Conservation (phyloP, 2,797 vertebrate genomes). For the Pipistrellus pygmaeus region DNA sequence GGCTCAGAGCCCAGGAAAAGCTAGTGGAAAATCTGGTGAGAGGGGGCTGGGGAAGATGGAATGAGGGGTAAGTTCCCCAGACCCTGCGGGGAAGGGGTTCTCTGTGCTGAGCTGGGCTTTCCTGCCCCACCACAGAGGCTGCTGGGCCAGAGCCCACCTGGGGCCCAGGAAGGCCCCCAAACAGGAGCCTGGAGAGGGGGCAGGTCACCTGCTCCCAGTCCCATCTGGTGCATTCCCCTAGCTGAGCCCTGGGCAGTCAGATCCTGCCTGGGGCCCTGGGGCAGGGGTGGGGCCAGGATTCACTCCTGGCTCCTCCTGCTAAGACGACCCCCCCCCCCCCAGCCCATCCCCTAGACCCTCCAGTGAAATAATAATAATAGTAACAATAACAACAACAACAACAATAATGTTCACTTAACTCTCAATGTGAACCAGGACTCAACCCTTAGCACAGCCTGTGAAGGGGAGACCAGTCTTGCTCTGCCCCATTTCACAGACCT, state of each 20-base stretch:
- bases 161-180: slow-evolving; percentile 58
- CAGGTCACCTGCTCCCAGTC: background rate
- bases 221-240: slow-evolving; percentile 47
- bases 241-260: background rate
- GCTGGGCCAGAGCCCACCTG: background rate
- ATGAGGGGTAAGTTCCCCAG: background rate
- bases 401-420: background rate
- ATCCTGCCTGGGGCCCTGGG: background rate
- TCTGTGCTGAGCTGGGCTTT: background rate
- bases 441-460: background rate
- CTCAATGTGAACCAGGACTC: background rate
- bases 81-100: background rate
- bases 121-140: background rate
- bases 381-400: background rate
- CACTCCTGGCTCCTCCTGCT: background rate
- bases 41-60: background rate
- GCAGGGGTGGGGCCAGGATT: background rate
- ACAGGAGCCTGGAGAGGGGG: slow-evolving; percentile 58
- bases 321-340: no score
- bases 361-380: background rate
- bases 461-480: background rate
- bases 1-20: background rate
- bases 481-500: background rate
- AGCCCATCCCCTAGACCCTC: background rate
- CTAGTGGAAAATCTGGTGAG: background rate